Evolutionary conservation across 2,113 vertebrate species (phyloP), one percentile per base, ranked within the genome.

Genomic region (Clarias batrachus): DNA sequence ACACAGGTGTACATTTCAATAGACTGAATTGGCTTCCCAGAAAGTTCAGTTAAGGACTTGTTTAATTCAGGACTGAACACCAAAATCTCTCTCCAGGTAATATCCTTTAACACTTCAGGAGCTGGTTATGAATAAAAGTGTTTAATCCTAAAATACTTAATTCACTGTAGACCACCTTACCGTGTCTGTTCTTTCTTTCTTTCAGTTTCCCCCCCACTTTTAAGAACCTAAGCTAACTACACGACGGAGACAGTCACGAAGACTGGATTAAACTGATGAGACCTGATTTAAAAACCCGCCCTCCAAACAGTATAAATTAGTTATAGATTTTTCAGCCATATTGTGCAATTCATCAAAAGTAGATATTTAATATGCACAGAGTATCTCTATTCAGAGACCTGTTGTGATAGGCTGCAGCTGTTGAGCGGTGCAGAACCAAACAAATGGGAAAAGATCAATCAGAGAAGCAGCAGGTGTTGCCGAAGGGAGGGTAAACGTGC

Each of bases 361-460:
- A 82, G 41, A 48, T 70, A 33, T 73, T 59, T 33, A 37, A 62
- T 62, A 62, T 62, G 57, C 78, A 41, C 19, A 3, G 23, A 41
- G 63, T 77, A 54, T n/a, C 25, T 54, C 30, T 77, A 63, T 65
- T 62, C 56, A 48, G 54, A 76, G 37, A 63, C 23, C 52, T 57
- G 52, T 59, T 30, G 59, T 65, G 37, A 85, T 52, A 68, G 71
- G 48, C 54, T 56, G 74, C 74, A 85, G 27, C 77, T 60, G 78
- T 59, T 71, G 65, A 76, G 37, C 41, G 52, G 78, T 81, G 68
- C 68, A 59, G 66, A 71, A 73, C 60, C 68, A 87, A 78, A 87
- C 81, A 73, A 59, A 78, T 78, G 71, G 62, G 70, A 83, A 83
- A 78, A 68, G 71, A 87, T 87, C 81, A 83, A 82, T 87, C 52